Conservation (phyloP, 2,797 vertebrate species). For the Miichthys miiuy region DNA sequence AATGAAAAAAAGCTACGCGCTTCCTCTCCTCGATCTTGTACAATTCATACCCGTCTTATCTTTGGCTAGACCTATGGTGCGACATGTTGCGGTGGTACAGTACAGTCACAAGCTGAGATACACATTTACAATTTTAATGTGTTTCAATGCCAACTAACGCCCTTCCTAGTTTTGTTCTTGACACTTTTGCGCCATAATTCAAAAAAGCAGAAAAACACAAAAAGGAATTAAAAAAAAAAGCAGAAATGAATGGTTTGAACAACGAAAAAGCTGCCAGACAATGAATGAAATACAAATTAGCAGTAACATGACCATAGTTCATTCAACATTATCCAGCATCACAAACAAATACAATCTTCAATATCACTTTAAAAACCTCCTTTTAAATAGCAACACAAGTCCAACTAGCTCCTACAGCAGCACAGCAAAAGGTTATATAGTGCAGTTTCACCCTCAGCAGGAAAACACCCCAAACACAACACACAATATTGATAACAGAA, state of each 20-base stretch:
- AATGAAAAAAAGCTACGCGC: conserved; percentile 43
- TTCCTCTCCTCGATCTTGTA: conserved; percentile 18
- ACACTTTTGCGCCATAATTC: conserved; percentile 20
- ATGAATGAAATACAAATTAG: conserved; percentile 10
- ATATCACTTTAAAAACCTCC: conserved; percentile 24
- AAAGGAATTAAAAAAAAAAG: not conserved
- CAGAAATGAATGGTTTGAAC: conserved; percentile 29
- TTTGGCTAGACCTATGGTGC: conserved; percentile 68
- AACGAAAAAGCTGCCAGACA: conserved; percentile 27
- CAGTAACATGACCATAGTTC: conserved; percentile 6
- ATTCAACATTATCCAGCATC: conserved; percentile 27
- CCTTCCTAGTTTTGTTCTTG: conserved; percentile 64
- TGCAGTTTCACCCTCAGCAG: conserved; percentile 58
- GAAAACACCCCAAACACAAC: conserved; percentile 43
- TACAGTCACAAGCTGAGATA: conserved; percentile 44
- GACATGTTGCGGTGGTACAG: conserved; percentile 19
- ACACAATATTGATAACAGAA: not conserved
- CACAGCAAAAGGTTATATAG: conserved; percentile 62
- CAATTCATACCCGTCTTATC: conserved; percentile 57
- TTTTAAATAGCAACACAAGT: conserved; percentile 55
- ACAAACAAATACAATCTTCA: conserved; percentile 51
- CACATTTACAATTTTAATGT: conserved; percentile 10
- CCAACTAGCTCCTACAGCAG: conserved; percentile 48
- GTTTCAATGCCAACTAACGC: conserved; percentile 23
- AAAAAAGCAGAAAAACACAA: conserved; percentile 17